phyloP scores from a whole-genome alignment of 2,113 vertebrate genomes.

The Archocentrus centrarchus region DNA sequence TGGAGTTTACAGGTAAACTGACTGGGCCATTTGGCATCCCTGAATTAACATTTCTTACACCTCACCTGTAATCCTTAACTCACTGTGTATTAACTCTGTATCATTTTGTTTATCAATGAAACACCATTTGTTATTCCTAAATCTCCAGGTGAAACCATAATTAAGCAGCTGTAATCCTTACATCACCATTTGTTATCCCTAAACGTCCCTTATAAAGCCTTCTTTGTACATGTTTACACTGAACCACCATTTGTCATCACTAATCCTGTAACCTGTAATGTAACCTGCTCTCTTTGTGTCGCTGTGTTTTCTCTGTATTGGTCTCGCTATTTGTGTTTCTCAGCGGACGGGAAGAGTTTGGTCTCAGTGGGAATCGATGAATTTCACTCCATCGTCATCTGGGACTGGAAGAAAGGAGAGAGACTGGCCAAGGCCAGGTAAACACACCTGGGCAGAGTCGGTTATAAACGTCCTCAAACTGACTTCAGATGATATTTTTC shows the following conservation, averaged over 20 bases:
- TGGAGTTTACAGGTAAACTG: constrained; percentile 90
- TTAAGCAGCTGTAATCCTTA: no score
- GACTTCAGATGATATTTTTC: no score
- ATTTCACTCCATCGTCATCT: constrained; percentile 92
- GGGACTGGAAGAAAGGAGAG: constrained; percentile 99
- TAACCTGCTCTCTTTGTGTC: neutral
- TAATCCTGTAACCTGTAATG: neutral
- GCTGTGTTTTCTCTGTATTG: neutral
- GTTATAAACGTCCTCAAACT: no score
- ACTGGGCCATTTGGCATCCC: neutral
- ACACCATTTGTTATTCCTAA: neutral
- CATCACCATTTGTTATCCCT: neutral
- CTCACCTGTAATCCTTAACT: neutral
- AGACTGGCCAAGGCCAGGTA: constrained; percentile 93
- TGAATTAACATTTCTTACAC: neutral
- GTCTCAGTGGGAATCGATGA: constrained; percentile 94
- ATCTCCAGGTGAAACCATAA: no score
- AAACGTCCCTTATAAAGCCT: no score
- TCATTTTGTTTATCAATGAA: neutral
- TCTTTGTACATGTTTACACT: no score
- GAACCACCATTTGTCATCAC: neutral
- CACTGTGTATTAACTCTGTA: neutral
- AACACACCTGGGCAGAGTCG: neutral
- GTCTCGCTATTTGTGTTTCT: neutral
- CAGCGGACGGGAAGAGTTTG: constrained; percentile 95